These are phyloP conservation scores for Hydropsyche betteni DNA, from an alignment of 2,888 invertebrate genomes.

Conservation along the genomic window DNA sequence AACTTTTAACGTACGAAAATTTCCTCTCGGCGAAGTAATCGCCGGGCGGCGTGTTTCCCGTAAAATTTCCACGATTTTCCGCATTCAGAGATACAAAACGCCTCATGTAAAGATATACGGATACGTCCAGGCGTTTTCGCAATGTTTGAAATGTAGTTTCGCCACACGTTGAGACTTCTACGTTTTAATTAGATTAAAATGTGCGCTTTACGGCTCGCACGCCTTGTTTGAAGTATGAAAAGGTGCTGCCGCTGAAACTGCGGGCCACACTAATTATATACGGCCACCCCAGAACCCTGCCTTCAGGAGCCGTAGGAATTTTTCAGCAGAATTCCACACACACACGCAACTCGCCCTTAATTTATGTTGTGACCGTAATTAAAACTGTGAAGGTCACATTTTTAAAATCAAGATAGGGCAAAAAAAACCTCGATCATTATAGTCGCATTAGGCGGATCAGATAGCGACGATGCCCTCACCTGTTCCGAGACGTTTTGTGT, in stretches of 20 bases:
- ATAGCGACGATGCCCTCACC: constrained; percentile 17
- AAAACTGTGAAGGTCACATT: constrained; percentile 23
- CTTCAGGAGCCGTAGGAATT: neutral
- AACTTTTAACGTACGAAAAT: constrained; percentile 29
- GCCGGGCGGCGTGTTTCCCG: constrained; percentile 8
- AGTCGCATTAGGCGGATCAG: constrained; percentile 20
- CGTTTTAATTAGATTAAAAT: constrained; percentile 30
- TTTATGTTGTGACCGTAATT: constrained; percentile 28
- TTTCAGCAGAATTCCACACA: constrained; percentile 22
- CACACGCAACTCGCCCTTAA: constrained; percentile 29
- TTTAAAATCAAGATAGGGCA: neutral
- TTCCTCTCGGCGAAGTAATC: constrained; percentile 15
- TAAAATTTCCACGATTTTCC: constrained; percentile 13
- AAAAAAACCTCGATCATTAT: constrained; percentile 8
- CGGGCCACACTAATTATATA: too few relatives aligned
- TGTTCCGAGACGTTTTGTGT: neutral
- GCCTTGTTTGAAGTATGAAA: constrained; percentile 29
- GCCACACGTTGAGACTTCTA: constrained; percentile 19
- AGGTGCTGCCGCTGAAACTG: neutral
- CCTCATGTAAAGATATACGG: neutral
- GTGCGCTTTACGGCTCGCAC: constrained; percentile 20
- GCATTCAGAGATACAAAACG: neutral
- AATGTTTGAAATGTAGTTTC: constrained; percentile 23
- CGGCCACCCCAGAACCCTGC: too few relatives aligned
- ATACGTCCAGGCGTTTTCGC: neutral